Evolutionary conservation across 2,888 invertebrate species (phyloP).

Genomic region (Lochmaea capreae): DNA sequence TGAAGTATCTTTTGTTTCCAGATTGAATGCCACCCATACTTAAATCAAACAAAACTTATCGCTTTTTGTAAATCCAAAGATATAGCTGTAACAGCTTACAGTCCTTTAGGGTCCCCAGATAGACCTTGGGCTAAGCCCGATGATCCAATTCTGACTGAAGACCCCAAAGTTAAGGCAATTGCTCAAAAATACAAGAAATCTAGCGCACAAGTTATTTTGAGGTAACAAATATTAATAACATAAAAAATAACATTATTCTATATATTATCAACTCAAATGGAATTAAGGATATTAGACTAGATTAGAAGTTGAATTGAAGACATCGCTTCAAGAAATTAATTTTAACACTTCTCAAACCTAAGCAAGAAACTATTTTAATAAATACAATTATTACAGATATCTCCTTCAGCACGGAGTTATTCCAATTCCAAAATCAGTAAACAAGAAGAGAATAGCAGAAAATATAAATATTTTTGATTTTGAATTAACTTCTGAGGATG

Average conservation of each 20-base stretch:
- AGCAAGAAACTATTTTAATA: not conserved
- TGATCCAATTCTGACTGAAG: conserved; percentile 78
- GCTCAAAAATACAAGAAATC: conserved; percentile 75
- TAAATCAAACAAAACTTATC: conserved; percentile 77
- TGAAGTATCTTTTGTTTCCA: conserved; percentile 55
- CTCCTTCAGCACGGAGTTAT: conserved; percentile 76
- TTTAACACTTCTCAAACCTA: not conserved
- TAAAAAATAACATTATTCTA: no score
- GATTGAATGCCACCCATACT: conserved; percentile 86
- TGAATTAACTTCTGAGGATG: conserved; percentile 74
- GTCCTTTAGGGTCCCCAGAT: conserved; percentile 87
- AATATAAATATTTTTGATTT: conserved; percentile 82
- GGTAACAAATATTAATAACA: conserved; percentile 58
- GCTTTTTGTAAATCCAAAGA: conserved; percentile 75
- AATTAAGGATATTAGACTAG: not conserved
- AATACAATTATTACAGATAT: conserved; percentile 62
- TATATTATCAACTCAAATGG: not conserved
- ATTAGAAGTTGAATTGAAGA: no score
- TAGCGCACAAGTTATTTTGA: conserved; percentile 77
- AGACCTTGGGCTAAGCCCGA: conserved; percentile 84
- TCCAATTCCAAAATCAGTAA: conserved; percentile 86
- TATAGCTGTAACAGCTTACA: conserved; percentile 83
- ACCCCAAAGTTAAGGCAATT: conserved; percentile 74
- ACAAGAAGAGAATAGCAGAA: conserved; percentile 73
- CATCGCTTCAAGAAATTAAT: not conserved